phyloP scores from a whole-genome alignment of 2,113 vertebrate genomes.

The Odontesthes bonariensis region DNA sequence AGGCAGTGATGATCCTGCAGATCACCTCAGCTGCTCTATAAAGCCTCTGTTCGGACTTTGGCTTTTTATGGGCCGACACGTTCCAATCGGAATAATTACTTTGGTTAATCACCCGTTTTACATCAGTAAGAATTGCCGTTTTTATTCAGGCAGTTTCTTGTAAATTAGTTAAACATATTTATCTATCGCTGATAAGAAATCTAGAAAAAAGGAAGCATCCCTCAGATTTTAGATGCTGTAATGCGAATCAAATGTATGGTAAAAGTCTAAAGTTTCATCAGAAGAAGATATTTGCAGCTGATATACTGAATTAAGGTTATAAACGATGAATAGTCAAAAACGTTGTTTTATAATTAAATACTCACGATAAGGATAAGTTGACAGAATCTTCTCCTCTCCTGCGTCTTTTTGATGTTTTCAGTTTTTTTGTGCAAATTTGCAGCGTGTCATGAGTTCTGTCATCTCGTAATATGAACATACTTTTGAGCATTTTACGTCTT shows the following conservation, averaged over 20 bases:
- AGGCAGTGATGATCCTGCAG: slow-evolving; percentile 29
- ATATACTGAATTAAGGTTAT: background rate
- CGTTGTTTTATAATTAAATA: background rate
- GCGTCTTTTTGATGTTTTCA: background rate
- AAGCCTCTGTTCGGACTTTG: background rate
- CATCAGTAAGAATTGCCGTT: background rate
- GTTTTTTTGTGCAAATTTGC: background rate
- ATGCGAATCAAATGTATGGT: background rate
- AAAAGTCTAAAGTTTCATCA: background rate
- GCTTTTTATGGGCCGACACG: background rate
- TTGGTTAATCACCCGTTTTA: slow-evolving; percentile 1
- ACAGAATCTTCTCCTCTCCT: background rate
- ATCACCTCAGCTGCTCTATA: slow-evolving; percentile 2
- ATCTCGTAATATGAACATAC: background rate
- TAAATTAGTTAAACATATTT: background rate
- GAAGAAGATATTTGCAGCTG: background rate
- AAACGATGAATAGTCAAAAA: background rate
- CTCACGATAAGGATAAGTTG: background rate
- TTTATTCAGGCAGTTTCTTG: background rate
- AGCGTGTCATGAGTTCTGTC: background rate
- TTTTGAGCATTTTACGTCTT: background rate
- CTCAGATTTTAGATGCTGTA: background rate
- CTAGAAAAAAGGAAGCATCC: background rate
- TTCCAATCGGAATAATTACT: background rate
- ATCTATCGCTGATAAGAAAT: background rate